Conservation (phyloP, 2,797 vertebrate genomes). For the Denticeps clupeoides region DNA sequence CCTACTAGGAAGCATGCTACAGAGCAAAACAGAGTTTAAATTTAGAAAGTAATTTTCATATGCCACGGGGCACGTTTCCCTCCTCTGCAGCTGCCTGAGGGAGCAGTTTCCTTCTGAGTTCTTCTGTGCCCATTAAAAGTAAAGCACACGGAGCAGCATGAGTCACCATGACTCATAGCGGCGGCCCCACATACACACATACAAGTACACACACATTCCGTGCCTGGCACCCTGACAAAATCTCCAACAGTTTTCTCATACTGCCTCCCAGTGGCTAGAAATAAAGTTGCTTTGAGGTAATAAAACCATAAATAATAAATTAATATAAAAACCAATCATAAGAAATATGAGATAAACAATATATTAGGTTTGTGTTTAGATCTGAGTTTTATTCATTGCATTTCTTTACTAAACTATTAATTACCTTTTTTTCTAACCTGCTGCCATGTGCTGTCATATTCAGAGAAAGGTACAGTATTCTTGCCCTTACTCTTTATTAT, state of each 20-base stretch:
- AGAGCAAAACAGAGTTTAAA: too few relatives aligned
- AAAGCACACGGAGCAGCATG: neutral
- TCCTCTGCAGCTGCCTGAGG: constrained; percentile 1
- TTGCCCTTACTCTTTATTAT: too few relatives aligned
- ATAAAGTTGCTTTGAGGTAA: neutral
- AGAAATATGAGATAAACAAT: too few relatives aligned
- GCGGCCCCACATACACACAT: neutral
- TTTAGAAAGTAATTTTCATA: neutral
- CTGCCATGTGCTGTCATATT: neutral
- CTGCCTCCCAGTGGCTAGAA: constrained; percentile 5
- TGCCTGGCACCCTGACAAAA: neutral
- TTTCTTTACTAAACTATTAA: too few relatives aligned
- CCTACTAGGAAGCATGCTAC: too few relatives aligned
- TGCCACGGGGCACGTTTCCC: constrained; percentile 2
- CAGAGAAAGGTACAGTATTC: constrained; percentile 1
- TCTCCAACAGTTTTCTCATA: neutral
- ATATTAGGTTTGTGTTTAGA: too few relatives aligned
- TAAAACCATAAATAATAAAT: too few relatives aligned
- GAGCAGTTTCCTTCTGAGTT: neutral
- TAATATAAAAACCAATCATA: too few relatives aligned
- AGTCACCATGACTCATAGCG: constrained; percentile 4
- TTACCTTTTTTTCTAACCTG: neutral
- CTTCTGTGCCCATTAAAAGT: constrained; percentile 3
- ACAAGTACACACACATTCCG: neutral
- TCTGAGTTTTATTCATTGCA: too few relatives aligned